A percentile compares a stretch with the other conserved stretches of the same genome.
phyloP scores from a whole-genome alignment of 1,140 invertebrate species.

The Cecropterus lyciades region DNA sequence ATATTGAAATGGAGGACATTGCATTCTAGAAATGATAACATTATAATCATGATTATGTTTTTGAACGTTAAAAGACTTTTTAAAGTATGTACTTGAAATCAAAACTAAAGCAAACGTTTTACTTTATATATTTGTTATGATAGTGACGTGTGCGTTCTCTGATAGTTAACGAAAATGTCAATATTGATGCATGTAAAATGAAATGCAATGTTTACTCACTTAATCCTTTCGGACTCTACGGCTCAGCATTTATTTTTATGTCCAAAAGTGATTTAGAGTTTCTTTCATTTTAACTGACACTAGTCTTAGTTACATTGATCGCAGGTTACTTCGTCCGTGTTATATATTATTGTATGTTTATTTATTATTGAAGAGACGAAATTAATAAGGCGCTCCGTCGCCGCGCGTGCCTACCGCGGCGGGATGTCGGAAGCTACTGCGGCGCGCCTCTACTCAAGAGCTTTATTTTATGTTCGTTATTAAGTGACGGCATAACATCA shows the following conservation, averaged over 20 bases:
- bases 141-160: no score
- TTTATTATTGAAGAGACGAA: neutral
- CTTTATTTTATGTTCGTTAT: conserved; percentile 8
- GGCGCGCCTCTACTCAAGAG: neutral
- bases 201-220: conserved; percentile 14
- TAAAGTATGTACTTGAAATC: no score
- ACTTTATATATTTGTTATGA: no score
- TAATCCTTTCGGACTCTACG: conserved; percentile 2
- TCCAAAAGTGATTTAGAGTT: neutral
- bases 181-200: neutral
- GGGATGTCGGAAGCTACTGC: conserved; percentile 18
- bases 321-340: neutral
- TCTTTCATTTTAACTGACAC: neutral
- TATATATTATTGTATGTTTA: neutral
- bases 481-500: conserved; percentile 3
- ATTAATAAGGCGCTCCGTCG: neutral
- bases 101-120: no score
- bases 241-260: neutral
- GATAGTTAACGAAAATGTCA: no score
- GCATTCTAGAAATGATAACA: no score
- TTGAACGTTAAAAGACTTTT: no score
- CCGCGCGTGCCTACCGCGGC: conserved; percentile 9
- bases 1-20: no score
- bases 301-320: neutral
- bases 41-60: no score